phyloP scores from a whole-genome alignment of 2,113 vertebrate species.

The Mirza zaza region DNA sequence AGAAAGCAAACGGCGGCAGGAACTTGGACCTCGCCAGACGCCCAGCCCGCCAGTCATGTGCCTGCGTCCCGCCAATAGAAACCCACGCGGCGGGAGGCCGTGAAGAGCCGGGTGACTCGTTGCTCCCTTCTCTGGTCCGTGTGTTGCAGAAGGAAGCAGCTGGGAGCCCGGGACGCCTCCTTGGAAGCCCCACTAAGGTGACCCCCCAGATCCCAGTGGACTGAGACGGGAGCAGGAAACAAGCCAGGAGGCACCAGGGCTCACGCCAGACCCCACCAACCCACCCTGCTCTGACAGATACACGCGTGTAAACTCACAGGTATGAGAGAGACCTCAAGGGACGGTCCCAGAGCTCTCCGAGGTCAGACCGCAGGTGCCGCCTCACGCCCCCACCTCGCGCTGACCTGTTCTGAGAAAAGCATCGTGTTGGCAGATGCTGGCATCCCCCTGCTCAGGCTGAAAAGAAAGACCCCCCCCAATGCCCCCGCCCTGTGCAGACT shows the following conservation, averaged over 20 bases:
- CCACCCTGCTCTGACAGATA: background rate
- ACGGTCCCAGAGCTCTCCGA: background rate
- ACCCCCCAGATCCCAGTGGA: background rate
- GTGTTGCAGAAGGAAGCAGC: background rate
- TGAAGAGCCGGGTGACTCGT: background rate
- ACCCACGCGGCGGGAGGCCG: fast-evolving
- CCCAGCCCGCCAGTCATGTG: background rate
- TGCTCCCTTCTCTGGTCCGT: fast-evolving
- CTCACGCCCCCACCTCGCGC: background rate
- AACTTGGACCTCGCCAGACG: fast-evolving
- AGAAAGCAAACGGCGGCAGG: background rate
- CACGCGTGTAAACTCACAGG: background rate
- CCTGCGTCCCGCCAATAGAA: background rate
- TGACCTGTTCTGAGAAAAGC: background rate
- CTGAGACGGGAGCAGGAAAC: background rate
- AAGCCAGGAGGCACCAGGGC: background rate
- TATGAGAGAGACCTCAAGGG: background rate
- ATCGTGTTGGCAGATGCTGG: fast-evolving
- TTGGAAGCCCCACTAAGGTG: background rate
- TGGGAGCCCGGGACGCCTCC: background rate
- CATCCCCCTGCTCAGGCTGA: background rate
- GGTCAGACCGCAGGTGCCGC: background rate
- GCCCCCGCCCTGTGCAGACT: fast-evolving
- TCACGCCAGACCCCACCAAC: background rate
- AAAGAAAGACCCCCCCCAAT: background rate